Conservation (phyloP, 1,140 invertebrate species). For the Camponotus pennsylvanicus region DNA sequence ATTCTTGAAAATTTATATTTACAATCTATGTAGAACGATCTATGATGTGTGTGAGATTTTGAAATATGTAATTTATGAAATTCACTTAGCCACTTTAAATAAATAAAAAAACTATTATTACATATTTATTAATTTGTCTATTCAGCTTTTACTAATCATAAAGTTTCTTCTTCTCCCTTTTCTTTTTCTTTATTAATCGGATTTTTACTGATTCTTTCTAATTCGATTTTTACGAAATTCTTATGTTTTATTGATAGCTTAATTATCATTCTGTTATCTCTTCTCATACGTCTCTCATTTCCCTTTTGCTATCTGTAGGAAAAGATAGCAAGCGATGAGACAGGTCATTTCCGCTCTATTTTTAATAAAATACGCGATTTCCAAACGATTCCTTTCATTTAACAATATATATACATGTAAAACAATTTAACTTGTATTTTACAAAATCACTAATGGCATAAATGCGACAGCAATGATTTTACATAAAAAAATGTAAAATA, state of each 20-base stretch:
- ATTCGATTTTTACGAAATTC: not conserved
- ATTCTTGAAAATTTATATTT: not conserved
- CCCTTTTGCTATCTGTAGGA: constrained; percentile 7
- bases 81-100: not conserved
- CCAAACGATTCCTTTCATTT: not conserved
- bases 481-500: not conserved
- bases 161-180: not conserved
- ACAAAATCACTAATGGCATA: no score
- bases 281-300: not conserved
- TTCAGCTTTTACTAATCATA: not conserved
- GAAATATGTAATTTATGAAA: not conserved
- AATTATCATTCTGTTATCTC: not conserved
- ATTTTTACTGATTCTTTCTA: not conserved
- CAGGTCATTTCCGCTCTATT: not conserved
- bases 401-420: not conserved
- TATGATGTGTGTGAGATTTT: not conserved
- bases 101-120: not conserved
- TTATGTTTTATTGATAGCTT: not conserved
- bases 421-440: no score
- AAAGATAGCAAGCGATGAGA: not conserved
- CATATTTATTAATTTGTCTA: not conserved
- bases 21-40: not conserved
- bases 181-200: not conserved
- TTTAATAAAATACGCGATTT: constrained; percentile 1
- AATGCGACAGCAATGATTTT: not conserved